Conservation (phyloP, 2,888 invertebrate species). For the Philereme vetulata region DNA sequence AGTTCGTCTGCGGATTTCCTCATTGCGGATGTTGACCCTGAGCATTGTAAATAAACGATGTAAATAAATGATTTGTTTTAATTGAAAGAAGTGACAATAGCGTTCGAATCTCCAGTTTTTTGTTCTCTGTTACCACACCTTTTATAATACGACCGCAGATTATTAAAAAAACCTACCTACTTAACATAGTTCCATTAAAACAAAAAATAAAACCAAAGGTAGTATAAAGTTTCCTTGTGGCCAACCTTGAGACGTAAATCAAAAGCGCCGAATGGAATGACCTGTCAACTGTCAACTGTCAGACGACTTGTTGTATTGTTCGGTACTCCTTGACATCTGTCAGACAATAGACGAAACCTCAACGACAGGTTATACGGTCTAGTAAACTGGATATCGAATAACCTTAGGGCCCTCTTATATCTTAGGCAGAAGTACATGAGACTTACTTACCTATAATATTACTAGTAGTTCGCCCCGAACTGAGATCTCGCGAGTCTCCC, state of each 20-base stretch:
- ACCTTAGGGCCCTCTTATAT: constrained; percentile 3
- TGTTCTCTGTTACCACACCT: too few relatives aligned
- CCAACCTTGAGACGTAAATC: constrained; percentile 34
- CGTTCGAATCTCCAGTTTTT: too few relatives aligned
- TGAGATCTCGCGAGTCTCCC: too few relatives aligned
- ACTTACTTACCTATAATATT: too few relatives aligned
- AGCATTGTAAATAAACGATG: too few relatives aligned
- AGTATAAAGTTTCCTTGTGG: constrained; percentile 26
- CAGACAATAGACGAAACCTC: constrained; percentile 31
- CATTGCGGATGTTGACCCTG: too few relatives aligned
- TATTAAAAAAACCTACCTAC: too few relatives aligned
- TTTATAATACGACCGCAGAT: too few relatives aligned
- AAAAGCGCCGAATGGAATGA: constrained; percentile 27
- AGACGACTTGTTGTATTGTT: constrained; percentile 37
- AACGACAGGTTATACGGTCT: constrained; percentile 34
- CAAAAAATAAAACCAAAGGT: constrained; percentile 10
- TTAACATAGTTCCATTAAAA: constrained; percentile 2
- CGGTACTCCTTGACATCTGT: constrained; percentile 38
- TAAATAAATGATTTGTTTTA: too few relatives aligned
- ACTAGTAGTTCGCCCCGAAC: too few relatives aligned
- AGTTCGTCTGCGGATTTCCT: too few relatives aligned
- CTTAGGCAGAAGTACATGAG: background rate
- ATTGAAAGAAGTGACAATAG: too few relatives aligned
- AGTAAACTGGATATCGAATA: constrained; percentile 27
- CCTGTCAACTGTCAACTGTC: constrained; percentile 36